These are phyloP conservation scores for Stictonetta naevosa DNA, from an alignment of 2,113 vertebrate species.

Conservation along the genomic window DNA sequence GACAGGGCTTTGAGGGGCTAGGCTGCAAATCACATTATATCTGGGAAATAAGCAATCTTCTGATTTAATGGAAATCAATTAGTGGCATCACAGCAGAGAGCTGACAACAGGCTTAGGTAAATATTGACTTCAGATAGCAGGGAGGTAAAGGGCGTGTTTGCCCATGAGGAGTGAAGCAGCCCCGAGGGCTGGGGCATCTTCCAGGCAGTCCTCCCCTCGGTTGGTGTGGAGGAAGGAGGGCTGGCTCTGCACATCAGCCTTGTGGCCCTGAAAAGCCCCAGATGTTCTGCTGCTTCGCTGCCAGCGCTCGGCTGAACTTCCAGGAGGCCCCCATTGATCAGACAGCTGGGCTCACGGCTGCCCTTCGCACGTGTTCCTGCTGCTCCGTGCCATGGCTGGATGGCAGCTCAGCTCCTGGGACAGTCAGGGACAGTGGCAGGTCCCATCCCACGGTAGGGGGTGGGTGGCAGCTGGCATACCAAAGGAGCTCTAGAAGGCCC, in stretches of 20 bases:
- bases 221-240: background rate
- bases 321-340: background rate
- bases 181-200: background rate
- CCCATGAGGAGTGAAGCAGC: background rate
- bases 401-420: background rate
- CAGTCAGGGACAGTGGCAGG: fast-evolving
- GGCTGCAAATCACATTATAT: background rate
- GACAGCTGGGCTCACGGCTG: background rate
- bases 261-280: background rate
- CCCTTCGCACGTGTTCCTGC: background rate
- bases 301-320: fast-evolving
- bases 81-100: conserved; percentile 6
- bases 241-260: background rate
- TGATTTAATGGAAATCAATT: conserved; percentile 53
- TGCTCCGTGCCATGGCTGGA: too few species aligned
- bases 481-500: background rate
- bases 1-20: background rate
- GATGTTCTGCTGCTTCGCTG: background rate
- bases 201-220: background rate
- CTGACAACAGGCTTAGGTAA: conserved; percentile 1
- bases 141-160: conserved; percentile 60
- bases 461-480: background rate
- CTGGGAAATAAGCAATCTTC: background rate
- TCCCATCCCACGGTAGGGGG: background rate
- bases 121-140: conserved; percentile 62